Conservation (phyloP, 2,113 vertebrate genomes). For the Gavialis gangeticus region DNA sequence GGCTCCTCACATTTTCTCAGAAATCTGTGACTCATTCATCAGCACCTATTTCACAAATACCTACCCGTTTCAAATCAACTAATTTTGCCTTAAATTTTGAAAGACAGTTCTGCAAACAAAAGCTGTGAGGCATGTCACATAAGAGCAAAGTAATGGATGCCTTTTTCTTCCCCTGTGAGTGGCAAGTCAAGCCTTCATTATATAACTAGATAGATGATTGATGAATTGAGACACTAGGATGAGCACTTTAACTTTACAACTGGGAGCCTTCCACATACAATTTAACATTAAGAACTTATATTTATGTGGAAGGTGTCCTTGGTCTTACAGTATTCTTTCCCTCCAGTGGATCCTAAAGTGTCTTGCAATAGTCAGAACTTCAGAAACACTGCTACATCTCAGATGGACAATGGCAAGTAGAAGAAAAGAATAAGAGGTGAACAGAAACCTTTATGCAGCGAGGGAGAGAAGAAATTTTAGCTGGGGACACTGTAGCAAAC, state of each 20-base stretch:
- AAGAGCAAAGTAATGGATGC: neutral
- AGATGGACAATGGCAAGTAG: neutral
- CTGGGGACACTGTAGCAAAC: neutral
- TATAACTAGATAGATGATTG: too few species aligned
- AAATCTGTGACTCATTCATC: neutral
- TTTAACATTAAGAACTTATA: neutral
- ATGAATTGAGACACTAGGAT: neutral
- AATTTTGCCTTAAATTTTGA: neutral
- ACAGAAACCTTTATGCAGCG: neutral
- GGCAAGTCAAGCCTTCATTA: neutral
- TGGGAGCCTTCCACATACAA: neutral
- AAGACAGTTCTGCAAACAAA: neutral
- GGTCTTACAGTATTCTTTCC: neutral
- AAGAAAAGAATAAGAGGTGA: neutral
- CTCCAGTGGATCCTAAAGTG: neutral
- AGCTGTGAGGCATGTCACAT: fast-evolving
- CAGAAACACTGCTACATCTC: fast-evolving
- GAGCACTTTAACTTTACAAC: neutral
- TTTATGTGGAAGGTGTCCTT: neutral
- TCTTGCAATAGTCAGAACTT: neutral
- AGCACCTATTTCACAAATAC: neutral
- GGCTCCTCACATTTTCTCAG: neutral
- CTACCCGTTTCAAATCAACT: neutral
- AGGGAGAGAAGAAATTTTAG: neutral
- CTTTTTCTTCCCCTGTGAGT: neutral